phyloP scores from a whole-genome alignment of 1,140 invertebrate genomes.

The Danaus plexippus region DNA sequence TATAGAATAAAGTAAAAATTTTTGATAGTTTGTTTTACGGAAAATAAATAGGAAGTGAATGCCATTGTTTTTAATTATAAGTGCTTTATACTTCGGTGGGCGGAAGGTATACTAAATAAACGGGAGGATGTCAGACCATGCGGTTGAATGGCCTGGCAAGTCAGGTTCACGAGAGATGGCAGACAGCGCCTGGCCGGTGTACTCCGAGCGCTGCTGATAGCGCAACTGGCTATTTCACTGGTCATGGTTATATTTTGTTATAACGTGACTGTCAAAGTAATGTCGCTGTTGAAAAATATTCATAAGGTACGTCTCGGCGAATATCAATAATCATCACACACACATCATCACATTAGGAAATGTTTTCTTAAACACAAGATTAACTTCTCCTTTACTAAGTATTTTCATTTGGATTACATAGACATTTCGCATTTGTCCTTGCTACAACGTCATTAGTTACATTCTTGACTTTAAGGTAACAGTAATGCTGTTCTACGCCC shows the following conservation, averaged over 20 bases:
- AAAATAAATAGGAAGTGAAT: no score
- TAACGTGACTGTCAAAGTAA: constrained; percentile 45
- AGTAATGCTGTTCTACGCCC: constrained; percentile 45
- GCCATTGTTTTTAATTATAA: no score
- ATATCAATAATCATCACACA: no score
- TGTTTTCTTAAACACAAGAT: no score
- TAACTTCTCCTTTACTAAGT: no score
- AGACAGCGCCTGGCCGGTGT: constrained; percentile 44
- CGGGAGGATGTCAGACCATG: constrained; percentile 46
- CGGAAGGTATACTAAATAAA: constrained; percentile 5
- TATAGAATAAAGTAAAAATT: no score
- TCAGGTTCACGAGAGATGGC: constrained; percentile 44
- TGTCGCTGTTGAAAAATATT: constrained; percentile 48
- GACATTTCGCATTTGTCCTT: no score
- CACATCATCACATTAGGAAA: no score
- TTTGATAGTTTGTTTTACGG: no score
- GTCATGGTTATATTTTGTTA: constrained; percentile 57
- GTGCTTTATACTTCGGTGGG: no score
- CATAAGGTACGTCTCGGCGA: constrained; percentile 37
- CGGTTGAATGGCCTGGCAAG: constrained; percentile 45
- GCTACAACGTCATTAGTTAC: background rate
- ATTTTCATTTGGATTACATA: no score
- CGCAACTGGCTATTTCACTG: constrained; percentile 47
- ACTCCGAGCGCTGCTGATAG: constrained; percentile 50
- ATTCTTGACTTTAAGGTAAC: constrained; percentile 35